Conservation (phyloP, 2,888 invertebrate genomes). For the Meghimatium bilineatum region DNA sequence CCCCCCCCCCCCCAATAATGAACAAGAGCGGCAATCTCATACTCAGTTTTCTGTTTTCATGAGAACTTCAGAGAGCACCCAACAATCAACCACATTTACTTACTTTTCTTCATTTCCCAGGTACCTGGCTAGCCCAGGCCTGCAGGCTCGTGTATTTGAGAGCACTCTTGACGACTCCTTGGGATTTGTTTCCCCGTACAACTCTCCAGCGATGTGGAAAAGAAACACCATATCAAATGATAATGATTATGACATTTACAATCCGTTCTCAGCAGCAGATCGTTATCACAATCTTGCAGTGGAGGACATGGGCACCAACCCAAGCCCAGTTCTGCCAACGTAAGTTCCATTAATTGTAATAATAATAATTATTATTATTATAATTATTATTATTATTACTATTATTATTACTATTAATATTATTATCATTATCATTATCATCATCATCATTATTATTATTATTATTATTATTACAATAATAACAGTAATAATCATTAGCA, state of each 20-base stretch:
- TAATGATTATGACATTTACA: conserved; percentile 51
- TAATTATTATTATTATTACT: too few relatives aligned
- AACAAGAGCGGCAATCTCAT: too few relatives aligned
- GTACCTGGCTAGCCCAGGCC: conserved; percentile 45
- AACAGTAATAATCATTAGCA: too few relatives aligned
- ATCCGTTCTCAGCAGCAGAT: conserved; percentile 52
- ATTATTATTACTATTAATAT: too few relatives aligned
- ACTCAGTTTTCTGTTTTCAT: too few relatives aligned
- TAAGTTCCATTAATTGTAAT: conserved; percentile 5
- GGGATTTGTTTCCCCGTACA: conserved; percentile 53
- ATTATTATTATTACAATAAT: too few relatives aligned
- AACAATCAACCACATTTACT: too few relatives aligned
- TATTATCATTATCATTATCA: too few relatives aligned
- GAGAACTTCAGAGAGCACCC: too few relatives aligned
- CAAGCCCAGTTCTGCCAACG: conserved; percentile 37
- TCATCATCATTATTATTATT: too few relatives aligned
- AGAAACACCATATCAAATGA: conserved; percentile 38
- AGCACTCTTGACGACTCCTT: conserved; percentile 52
- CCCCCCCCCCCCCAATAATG: too few relatives aligned
- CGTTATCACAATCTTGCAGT: conserved; percentile 6
- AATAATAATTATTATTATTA: too few relatives aligned
- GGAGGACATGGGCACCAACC: conserved; percentile 27
- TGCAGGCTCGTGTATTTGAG: conserved; percentile 46
- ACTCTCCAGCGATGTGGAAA: conserved; percentile 56
- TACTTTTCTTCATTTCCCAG: conserved; percentile 9